Evolutionary conservation across 92 coral and sea anemone species (phyloP).

Genomic region (Diadumene lineata): DNA sequence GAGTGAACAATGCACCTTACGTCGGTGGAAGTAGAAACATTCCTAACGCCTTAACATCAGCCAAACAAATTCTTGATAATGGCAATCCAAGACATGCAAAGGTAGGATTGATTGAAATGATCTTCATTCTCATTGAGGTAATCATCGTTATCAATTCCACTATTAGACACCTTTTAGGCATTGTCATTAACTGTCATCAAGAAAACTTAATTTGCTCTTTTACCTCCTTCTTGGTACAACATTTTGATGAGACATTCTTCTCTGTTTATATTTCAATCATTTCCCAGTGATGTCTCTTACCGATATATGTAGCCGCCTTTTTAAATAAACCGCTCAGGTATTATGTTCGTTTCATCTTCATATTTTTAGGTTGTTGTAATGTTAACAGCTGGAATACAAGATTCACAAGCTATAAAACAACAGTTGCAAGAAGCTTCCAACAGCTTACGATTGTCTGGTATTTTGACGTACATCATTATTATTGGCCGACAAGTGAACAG

Average conservation of each 20-base stretch:
- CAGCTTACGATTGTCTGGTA: conserved; percentile 46
- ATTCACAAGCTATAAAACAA: conserved; percentile 16
- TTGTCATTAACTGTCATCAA: too few relatives aligned
- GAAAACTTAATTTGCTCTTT: too few relatives aligned
- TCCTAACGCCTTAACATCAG: conserved; percentile 50
- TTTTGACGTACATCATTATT: conserved; percentile 55
- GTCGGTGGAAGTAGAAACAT: conserved; percentile 68
- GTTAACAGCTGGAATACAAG: conserved; percentile 57
- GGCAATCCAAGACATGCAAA: conserved; percentile 33
- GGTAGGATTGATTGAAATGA: conserved; percentile 3
- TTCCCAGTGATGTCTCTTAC: too few relatives aligned
- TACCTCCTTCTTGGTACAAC: too few relatives aligned
- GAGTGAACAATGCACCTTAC: conserved; percentile 55
- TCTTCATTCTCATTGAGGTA: too few relatives aligned
- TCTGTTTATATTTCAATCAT: too few relatives aligned
- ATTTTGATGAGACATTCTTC: too few relatives aligned
- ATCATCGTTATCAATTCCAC: too few relatives aligned
- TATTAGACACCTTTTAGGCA: too few relatives aligned
- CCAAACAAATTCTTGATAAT: conserved; percentile 25
- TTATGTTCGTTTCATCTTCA: too few relatives aligned
- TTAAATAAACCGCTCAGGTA: too few relatives aligned
- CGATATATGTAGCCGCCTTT: too few relatives aligned
- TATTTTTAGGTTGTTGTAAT: conserved; percentile 46
- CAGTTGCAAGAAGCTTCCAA: conserved; percentile 39
- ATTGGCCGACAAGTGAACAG: conserved; percentile 51